Base-by-base conservation (phyloP, 2,888 invertebrate species). In the Torymus tubicola region DNA sequence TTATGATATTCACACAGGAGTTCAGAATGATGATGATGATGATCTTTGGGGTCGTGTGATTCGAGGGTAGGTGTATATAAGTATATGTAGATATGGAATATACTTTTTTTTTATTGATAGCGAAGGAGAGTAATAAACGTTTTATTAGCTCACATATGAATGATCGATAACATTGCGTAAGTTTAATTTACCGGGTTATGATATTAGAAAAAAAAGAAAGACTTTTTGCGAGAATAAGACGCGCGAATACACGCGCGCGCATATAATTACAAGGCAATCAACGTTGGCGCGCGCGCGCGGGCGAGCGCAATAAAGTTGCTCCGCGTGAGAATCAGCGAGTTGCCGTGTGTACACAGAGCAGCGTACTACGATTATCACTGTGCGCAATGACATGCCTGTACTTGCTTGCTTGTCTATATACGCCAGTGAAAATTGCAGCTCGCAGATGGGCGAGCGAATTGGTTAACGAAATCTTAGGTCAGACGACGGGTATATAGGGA, bases 311-410 rank as follows among this genome's bases (percentile, higher is more conserved):
- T 75, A 67, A 75, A 75, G 55, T 65, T 16, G 53, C 55, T 80
- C 64, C 61, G 53, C 71, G 80, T 75, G 80, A 80, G 75, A 80
- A 80, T 75, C 71, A 16, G 16, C 71, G n/a, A 65, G 61, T 71
- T 21, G 60, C 53, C 31, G 55, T 16, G 52, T 74, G 13, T 50
- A 13, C 24, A 24, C 24, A 24, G 2, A 24, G 24, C 24, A n/a
- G n/a, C 64, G 24, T 60, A 53, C 53, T 52, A 60, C 24, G 81
- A 83, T 83, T 82, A 74, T 81, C 55, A 18, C 50, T 52, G 57
- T 31, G 3, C 13, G 60, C 74, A 68, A 74, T 58, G 73, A 80
- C 79, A 64, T 80, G 84, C 84, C 78, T n/a, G n/a, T n/a, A n/a
- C n/a, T n/a, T n/a, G n/a, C n/a, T n/a, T 85, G 85, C 86, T 31